Evolutionary conservation across 2,113 vertebrate genomes (phyloP).

Genomic region (Oostethus manadensis): DNA sequence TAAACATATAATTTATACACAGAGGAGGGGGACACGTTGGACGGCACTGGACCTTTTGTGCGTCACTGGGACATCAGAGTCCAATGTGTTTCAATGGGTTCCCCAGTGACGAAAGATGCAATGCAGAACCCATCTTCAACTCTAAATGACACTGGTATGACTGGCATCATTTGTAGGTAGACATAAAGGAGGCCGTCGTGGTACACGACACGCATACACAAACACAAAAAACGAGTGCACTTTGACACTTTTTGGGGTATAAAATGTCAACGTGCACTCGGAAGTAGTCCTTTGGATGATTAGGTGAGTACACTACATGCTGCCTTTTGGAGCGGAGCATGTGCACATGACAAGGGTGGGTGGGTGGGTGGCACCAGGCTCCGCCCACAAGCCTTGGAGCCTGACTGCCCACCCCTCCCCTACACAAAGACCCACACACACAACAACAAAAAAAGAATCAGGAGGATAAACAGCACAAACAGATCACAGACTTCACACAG

Average conservation of each 20-base stretch:
- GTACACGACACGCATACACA: conserved; percentile 38
- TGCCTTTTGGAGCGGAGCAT: conserved; percentile 24
- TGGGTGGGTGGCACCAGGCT: conserved; percentile 38
- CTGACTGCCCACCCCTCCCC: conserved; percentile 47
- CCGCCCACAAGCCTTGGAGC: conserved; percentile 40
- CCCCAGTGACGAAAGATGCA: conserved; percentile 50
- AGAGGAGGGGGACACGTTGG: conserved; percentile 41
- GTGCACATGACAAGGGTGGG: conserved; percentile 53
- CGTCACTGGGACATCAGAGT: conserved; percentile 39
- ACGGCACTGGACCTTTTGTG: conserved; percentile 42
- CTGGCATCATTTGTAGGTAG: conserved; percentile 63
- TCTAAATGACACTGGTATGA: conserved; percentile 66
- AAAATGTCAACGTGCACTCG: conserved; percentile 38
- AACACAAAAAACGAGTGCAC: conserved; percentile 48
- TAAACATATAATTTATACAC: conserved; percentile 71
- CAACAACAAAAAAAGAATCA: conserved; percentile 45
- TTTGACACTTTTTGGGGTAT: conserved; percentile 25
- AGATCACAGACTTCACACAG: conserved; percentile 51
- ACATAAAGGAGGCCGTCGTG: conserved; percentile 52
- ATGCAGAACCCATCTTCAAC: conserved; percentile 49
- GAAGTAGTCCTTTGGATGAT: conserved; percentile 27
- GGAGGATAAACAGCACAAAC: conserved; percentile 25
- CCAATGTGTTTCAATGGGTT: conserved; percentile 3
- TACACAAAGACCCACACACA: conserved; percentile 29
- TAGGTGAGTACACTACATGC: conserved; percentile 42